Conservation (phyloP, 1,140 invertebrate genomes). For the Drosophila dunni region DNA sequence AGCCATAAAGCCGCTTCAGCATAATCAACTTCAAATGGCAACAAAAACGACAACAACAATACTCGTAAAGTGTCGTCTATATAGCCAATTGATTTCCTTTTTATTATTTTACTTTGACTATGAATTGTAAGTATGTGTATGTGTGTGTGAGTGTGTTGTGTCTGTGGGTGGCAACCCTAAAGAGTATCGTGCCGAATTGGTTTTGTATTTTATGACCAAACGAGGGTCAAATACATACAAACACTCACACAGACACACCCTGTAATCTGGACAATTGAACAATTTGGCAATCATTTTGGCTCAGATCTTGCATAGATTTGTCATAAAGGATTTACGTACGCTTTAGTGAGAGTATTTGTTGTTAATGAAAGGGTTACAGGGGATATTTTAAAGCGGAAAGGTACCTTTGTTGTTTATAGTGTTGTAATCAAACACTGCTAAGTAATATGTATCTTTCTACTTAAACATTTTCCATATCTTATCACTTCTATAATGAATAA, state of each 20-base stretch:
- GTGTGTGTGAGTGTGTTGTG: no score
- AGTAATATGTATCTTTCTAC: no score
- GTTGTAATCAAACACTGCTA: no score
- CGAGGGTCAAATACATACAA: constrained; percentile 10
- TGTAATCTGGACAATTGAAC: constrained; percentile 20
- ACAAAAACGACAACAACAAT: constrained; percentile 55
- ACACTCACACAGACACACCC: background rate
- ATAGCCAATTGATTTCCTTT: constrained; percentile 70
- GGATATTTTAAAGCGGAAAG: no score
- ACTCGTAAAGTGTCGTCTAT: constrained; percentile 58
- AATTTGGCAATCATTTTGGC: constrained; percentile 11
- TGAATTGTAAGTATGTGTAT: background rate
- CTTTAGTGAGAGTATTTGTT: no score
- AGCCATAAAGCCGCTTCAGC: constrained; percentile 42
- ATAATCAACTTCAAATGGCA: constrained; percentile 66
- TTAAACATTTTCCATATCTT: no score
- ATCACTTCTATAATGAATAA: no score
- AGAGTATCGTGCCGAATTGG: constrained; percentile 27
- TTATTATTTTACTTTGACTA: constrained; percentile 6
- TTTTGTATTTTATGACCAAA: constrained; percentile 33
- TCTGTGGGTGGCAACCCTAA: constrained; percentile 3
- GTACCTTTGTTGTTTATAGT: no score
- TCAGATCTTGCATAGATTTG: constrained; percentile 16
- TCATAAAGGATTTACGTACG: background rate
- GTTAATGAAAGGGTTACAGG: no score